Evolutionary conservation across 92 coral and sea anemone species (phyloP).

Genomic region (Zoanthus solanderi): DNA sequence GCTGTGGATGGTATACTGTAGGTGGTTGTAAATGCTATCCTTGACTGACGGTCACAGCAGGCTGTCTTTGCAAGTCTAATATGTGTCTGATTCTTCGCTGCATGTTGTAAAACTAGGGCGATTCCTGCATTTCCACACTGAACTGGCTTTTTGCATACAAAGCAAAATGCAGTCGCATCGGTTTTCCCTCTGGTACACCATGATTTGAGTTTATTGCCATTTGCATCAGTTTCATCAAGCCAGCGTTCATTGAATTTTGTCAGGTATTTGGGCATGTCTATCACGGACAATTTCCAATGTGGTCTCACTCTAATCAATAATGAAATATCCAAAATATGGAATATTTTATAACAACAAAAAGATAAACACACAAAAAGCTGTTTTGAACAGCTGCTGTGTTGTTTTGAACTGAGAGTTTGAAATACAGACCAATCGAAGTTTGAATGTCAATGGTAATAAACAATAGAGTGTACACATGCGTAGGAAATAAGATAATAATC

Average conservation of each 20-base stretch:
- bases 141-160: slow-evolving; percentile 45
- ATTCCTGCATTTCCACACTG: slow-evolving; percentile 56
- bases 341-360: too few species aligned
- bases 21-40: slow-evolving; percentile 50
- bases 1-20: slow-evolving; percentile 38
- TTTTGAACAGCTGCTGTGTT: too few species aligned
- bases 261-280: slow-evolving; percentile 44
- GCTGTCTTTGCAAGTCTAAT: slow-evolving; percentile 31
- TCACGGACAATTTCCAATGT: not conserved
- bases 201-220: slow-evolving; percentile 56
- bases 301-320: too few species aligned
- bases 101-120: slow-evolving; percentile 48
- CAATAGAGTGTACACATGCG: too few species aligned
- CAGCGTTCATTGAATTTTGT: slow-evolving; percentile 56
- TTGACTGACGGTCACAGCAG: slow-evolving; percentile 61
- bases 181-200: slow-evolving; percentile 53
- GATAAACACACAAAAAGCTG: too few species aligned
- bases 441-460: too few species aligned
- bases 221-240: slow-evolving; percentile 51
- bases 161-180: slow-evolving; percentile 40
- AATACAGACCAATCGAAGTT: too few species aligned
- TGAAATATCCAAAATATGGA: too few species aligned
- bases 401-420: too few species aligned
- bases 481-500: too few species aligned
- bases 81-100: slow-evolving; percentile 41